phyloP scores from a whole-genome alignment of 2,797 vertebrate genomes.

The Muscicapa striata region DNA sequence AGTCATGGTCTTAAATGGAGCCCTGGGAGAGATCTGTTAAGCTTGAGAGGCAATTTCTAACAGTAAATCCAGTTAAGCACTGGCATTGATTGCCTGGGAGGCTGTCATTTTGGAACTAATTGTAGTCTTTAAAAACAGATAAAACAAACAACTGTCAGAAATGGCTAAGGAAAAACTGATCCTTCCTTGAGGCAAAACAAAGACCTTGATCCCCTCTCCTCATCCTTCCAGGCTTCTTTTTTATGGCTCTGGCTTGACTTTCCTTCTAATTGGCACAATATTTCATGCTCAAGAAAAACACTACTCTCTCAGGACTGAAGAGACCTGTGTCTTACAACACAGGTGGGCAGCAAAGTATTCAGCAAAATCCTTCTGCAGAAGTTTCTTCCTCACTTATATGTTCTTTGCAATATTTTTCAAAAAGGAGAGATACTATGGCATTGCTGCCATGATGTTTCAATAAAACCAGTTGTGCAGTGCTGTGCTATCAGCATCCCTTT shows the following conservation, averaged over 20 bases:
- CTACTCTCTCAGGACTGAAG: background rate
- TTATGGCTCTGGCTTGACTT: background rate
- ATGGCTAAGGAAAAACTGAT: slow-evolving; percentile 7
- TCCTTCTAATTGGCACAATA: background rate
- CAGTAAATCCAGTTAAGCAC: background rate
- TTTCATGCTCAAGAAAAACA: background rate
- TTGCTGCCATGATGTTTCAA: background rate
- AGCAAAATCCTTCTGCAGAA: background rate
- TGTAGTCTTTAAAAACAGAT: slow-evolving; percentile 18
- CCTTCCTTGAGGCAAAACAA: slow-evolving; percentile 21
- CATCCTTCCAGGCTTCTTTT: background rate
- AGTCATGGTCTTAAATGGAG: background rate
- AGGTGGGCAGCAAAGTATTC: background rate
- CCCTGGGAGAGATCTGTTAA: background rate
- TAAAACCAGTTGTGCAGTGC: background rate
- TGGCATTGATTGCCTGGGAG: background rate
- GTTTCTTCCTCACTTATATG: background rate
- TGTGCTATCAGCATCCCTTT: background rate
- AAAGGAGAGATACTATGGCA: background rate
- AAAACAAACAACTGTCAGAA: slow-evolving; percentile 31
- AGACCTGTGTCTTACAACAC: background rate
- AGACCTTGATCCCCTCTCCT: background rate
- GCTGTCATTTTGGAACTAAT: background rate
- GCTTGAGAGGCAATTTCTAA: background rate
- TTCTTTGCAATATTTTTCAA: background rate